Percentiles rank a stretch among this genome's conserved stretches.
Evolutionary conservation across 2,113 vertebrate species (phyloP).

Genomic region (Rattus norvegicus): GRCr8 NC_086040.1:20035501-20036000

Average conservation of each 20-base stretch:
- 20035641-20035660: constrained; percentile 46
- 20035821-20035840: neutral
- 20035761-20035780: neutral
- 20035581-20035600: constrained; percentile 48
- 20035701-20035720: neutral
- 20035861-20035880: no score
- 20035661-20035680: constrained; percentile 44
- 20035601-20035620: constrained; percentile 21
- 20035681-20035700: constrained; percentile 17
- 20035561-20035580: constrained; percentile 41
- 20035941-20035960: neutral
- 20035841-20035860: neutral
- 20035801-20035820: neutral
- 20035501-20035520: neutral
- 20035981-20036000: neutral
- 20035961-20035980: constrained; percentile 44
- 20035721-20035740: neutral
- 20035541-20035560: constrained; percentile 39
- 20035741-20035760: neutral
- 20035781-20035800: neutral
- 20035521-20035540: constrained; percentile 30
- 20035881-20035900: neutral
- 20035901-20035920: neutral
- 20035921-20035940: constrained; percentile 34
- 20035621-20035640: constrained; percentile 43